Evolutionary conservation across 2,113 vertebrate genomes (phyloP).

Genomic region (Opisthocomus hoazin): DNA sequence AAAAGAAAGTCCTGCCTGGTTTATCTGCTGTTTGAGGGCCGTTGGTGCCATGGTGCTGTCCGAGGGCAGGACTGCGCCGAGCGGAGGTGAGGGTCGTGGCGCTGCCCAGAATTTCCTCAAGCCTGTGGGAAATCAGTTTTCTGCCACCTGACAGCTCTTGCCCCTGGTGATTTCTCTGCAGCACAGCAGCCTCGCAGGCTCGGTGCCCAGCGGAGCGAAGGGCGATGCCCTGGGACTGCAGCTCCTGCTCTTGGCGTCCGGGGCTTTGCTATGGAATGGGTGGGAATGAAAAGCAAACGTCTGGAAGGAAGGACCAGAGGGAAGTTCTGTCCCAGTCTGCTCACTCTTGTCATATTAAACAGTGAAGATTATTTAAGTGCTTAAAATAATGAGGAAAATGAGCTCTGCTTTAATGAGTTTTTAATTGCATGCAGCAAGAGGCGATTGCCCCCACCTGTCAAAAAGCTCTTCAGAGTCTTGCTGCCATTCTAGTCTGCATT

Average conservation of each 20-base stretch:
- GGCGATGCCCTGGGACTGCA: not conserved
- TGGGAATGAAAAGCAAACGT: not conserved
- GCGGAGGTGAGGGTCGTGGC: not conserved
- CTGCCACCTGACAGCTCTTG: not conserved
- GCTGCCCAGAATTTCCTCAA: not conserved
- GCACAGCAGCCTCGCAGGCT: accelerated
- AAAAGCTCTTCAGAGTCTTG: not conserved
- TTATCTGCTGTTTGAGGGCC: not conserved
- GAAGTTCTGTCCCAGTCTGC: not conserved
- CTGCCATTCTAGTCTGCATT: not conserved
- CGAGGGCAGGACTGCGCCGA: not conserved
- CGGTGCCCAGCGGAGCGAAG: accelerated
- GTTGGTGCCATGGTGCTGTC: accelerated
- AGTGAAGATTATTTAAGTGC: not conserved
- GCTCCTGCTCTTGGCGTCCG: not conserved
- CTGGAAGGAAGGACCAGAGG: not conserved
- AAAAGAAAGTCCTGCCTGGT: not conserved
- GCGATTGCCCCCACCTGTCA: not conserved
- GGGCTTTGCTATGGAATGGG: not conserved
- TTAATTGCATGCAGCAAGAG: slow-evolving; percentile 13
- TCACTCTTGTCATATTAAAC: not conserved
- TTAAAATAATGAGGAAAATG: slow-evolving; percentile 29
- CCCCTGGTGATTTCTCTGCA: not conserved
- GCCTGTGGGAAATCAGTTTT: not conserved
- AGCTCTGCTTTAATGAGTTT: slow-evolving; percentile 24